Evolutionary conservation across 2,888 invertebrate genomes (phyloP), one percentile per base, ranked within the genome.

Genomic region (Corbicula japonica): DNA sequence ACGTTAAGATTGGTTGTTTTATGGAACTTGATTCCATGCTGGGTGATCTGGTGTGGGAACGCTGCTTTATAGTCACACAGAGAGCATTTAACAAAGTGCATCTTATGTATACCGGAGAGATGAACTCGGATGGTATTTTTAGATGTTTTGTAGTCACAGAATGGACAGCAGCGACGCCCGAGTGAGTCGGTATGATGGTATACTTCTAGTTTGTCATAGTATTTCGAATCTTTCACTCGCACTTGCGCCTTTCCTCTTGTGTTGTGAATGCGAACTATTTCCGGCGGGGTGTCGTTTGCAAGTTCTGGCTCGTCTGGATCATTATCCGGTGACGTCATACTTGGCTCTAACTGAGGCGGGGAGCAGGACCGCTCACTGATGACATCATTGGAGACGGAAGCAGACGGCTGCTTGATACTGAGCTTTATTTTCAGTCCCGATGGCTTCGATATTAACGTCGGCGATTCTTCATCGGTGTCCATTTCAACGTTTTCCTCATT

Each of bases 91-190:
- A 83, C 83, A 38, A 83, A 83, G 65, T 78, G 72, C 18, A 83
- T 73, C 48, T 78, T 80, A 41, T 83, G 83, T 21, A 76, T 83
- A 28, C 83, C 83, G 5, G 83, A 71, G 38, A 83, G 63, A 54
- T 83, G 83, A 12, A 83, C 83, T 12, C 83, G 75, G 30, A 83
- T 83, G 12, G 83, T 80, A 35, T 83, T 83, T 44, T 83, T 83
- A 0, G 77, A 62, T 0, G 83, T 83, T 69, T 80, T 83, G 44
- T 83, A 83, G 10, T 75, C 68, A 58, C 83, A 83, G 35, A 83
- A 83, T 30, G 83, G 83, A 61, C 83, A 83, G 52, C 83, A 83
- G 0, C 83, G 77, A 18, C 80, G 74, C 18, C 80, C 80, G 15
- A 71, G 48, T 56, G 56, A 62, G 60, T 83, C 83, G 10, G 78